Evolutionary conservation across 1,140 invertebrate genomes (phyloP).

Genomic region (Drosophila albomicans): DNA sequence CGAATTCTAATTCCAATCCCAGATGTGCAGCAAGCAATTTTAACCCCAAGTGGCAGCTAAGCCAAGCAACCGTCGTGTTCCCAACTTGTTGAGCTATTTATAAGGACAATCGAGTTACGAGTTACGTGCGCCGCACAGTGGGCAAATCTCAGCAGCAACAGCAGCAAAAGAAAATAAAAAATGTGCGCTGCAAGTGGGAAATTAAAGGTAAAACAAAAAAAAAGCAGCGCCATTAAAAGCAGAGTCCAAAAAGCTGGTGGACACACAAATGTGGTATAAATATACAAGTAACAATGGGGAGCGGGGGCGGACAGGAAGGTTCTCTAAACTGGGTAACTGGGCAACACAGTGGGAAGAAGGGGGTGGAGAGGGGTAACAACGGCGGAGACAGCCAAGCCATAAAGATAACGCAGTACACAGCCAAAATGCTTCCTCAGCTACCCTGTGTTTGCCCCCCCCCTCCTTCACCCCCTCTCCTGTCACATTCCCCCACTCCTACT

Average conservation of each 20-base stretch:
- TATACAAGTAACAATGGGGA: slow-evolving; percentile 8
- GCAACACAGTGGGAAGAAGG: slow-evolving; percentile 19
- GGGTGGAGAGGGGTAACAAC: slow-evolving; percentile 9
- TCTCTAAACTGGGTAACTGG: slow-evolving; percentile 50
- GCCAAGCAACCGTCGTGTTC: neutral
- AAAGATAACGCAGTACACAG: slow-evolving; percentile 68
- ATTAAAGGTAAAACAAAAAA: slow-evolving; percentile 1
- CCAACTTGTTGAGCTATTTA: slow-evolving; percentile 35
- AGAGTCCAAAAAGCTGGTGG: neutral
- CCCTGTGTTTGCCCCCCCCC: neutral
- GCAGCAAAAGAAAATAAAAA: neutral
- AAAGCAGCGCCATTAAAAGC: neutral
- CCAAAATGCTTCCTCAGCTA: slow-evolving; percentile 50
- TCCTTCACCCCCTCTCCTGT: neutral
- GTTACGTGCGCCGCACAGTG: neutral
- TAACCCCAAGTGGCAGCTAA: too few species aligned
- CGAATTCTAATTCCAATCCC: neutral
- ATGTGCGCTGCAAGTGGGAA: slow-evolving; percentile 8
- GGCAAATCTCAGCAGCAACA: slow-evolving; percentile 12
- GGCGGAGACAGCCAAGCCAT: slow-evolving; percentile 57
- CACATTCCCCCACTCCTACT: neutral
- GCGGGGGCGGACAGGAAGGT: neutral
- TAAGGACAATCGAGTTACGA: slow-evolving; percentile 8
- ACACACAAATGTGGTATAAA: slow-evolving; percentile 32
- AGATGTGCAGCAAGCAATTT: neutral